Evolutionary conservation across 2,113 vertebrate species (phyloP).

Genomic region (Xenopus laevis): DNA sequence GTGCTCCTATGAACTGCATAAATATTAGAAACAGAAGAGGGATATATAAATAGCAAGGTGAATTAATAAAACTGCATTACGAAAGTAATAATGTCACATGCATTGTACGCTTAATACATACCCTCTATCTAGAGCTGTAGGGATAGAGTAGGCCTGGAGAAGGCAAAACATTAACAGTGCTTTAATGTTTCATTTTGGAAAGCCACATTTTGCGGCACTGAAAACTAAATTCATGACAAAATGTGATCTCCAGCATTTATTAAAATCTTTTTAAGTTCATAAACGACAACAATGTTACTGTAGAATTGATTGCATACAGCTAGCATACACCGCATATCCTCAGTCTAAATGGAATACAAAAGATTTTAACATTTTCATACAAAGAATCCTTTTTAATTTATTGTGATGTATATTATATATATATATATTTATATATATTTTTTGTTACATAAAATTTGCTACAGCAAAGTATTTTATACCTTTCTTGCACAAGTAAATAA

Average conservation of each 20-base stretch:
- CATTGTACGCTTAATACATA: too few relatives aligned
- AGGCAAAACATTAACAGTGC: too few relatives aligned
- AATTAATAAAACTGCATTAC: too few relatives aligned
- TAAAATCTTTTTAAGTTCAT: conserved; percentile 77
- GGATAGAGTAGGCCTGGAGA: too few relatives aligned
- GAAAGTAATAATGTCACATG: too few relatives aligned
- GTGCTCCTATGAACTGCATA: too few relatives aligned
- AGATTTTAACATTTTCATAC: conserved; percentile 73
- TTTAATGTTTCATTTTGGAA: neutral
- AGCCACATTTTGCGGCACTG: conserved; percentile 1
- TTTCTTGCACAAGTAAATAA: conserved; percentile 82
- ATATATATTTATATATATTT: conserved; percentile 76
- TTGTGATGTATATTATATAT: conserved; percentile 64
- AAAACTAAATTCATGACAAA: conserved; percentile 70
- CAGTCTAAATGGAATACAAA: conserved; percentile 73
- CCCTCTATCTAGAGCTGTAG: too few relatives aligned
- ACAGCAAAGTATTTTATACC: conserved; percentile 84
- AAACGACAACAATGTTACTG: conserved; percentile 77
- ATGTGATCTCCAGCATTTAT: conserved; percentile 76
- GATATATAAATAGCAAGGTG: too few relatives aligned
- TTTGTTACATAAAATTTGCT: conserved; percentile 91
- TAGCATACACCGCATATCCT: conserved; percentile 75
- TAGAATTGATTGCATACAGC: conserved; percentile 75
- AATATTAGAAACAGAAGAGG: too few relatives aligned
- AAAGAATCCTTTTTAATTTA: conserved; percentile 83